Conservation (phyloP, 2,113 vertebrate species). For the Catharus bicknelli region DNA sequence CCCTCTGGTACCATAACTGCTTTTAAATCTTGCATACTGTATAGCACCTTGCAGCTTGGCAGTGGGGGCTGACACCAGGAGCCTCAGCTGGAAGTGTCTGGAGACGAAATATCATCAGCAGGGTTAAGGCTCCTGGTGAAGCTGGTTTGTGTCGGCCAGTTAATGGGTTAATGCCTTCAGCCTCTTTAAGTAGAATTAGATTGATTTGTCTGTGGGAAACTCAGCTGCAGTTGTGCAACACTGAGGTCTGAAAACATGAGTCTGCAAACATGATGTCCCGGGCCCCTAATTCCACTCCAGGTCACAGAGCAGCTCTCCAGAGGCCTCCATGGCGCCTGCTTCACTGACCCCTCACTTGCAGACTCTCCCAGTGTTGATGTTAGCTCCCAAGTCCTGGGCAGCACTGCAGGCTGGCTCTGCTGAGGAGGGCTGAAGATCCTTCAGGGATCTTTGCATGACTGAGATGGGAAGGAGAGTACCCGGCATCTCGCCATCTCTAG, state of each 20-base stretch:
- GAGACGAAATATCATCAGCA: background rate
- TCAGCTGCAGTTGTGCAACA: constrained; percentile 8
- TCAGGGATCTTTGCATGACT: background rate
- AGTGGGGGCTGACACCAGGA: fast-evolving
- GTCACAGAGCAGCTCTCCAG: background rate
- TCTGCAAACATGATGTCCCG: background rate
- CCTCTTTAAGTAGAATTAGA: background rate
- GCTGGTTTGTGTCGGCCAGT: background rate
- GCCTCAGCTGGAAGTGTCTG: background rate
- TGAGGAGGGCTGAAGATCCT: background rate
- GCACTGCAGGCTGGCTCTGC: fast-evolving
- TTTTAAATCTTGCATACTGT: background rate
- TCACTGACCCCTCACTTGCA: background rate
- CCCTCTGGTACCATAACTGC: background rate
- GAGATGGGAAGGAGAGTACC: background rate
- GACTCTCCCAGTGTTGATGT: background rate
- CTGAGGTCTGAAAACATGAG: background rate
- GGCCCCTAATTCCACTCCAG: background rate
- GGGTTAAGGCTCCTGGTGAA: background rate
- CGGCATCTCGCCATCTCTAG: fast-evolving
- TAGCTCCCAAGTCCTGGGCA: background rate
- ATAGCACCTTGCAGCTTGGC: background rate
- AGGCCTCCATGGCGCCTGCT: background rate
- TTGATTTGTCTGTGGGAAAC: constrained; percentile 2
- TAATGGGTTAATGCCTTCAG: background rate